phyloP scores from a whole-genome alignment of 2,113 vertebrate species.

The Saccopteryx bilineata region DNA sequence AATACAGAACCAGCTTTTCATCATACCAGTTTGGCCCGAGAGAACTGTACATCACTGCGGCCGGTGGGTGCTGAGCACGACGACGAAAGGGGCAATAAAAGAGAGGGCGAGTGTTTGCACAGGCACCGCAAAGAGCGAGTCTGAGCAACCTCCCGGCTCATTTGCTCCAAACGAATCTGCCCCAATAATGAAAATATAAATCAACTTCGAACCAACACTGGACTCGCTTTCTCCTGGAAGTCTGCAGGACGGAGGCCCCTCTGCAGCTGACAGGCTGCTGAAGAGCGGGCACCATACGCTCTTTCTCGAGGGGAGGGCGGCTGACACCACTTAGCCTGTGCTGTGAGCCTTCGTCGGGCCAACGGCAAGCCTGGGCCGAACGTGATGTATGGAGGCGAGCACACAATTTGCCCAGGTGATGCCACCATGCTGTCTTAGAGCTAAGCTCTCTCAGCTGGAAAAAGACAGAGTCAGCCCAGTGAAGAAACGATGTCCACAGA shows the following conservation, averaged over 20 bases:
- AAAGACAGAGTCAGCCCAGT: background rate
- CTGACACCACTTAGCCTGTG: background rate
- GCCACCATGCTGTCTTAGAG: background rate
- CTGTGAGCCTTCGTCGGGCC: background rate
- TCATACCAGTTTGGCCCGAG: conserved; percentile 43
- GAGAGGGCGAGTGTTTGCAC: background rate
- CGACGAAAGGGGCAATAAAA: conserved; percentile 25
- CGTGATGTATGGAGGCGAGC: background rate
- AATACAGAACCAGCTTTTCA: conserved; percentile 31
- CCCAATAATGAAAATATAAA: background rate
- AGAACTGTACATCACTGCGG: conserved; percentile 31
- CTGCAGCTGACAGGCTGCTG: background rate
- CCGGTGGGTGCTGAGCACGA: background rate
- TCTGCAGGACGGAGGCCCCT: background rate
- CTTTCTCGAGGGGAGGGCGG: background rate
- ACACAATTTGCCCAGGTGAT: background rate
- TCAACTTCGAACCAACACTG: background rate
- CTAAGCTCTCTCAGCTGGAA: background rate
- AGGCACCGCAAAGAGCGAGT: background rate
- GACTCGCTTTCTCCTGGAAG: background rate
- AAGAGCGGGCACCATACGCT: too few species aligned
- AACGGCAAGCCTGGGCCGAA: background rate
- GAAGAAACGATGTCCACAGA: background rate
- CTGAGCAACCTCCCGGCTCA: background rate
- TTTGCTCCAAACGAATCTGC: background rate